Base-by-base conservation (phyloP, 92 coral and sea anemone genomes). In the Metridium senile region DNA sequence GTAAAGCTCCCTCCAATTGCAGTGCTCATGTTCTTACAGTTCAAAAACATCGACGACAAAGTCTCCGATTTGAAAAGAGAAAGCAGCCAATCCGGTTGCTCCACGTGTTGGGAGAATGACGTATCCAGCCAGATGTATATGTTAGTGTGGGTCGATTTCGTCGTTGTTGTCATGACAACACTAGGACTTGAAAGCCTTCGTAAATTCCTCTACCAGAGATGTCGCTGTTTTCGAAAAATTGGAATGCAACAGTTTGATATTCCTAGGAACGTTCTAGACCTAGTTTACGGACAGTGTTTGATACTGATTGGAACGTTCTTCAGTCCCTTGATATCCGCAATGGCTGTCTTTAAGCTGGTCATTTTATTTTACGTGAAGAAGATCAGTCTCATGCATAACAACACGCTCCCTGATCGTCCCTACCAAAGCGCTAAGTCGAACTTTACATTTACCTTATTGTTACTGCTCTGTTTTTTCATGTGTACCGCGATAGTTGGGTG, bases 221-320 rank as follows among this genome's bases (percentile, higher is more conserved):
- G 81, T 45, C 75, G 79, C 11, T 85, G 90, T 53, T 85, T 82
- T 57, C 68, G 81, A 20, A 61, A 54, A 49, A 74, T 91, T 29
- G 97, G 97, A 2, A 63, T 91, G 76, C 78, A 97, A 28, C 93
- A 93, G 83, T 95, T 95, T 74, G 99, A 95, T 64, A 88, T 91
- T 30, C 89, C 97, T 21, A 81, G 88, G 56, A 91, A 91, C 66
- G 93, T 91, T 35, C 92, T 91, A 33, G 97, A 91, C 79, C 71
- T 91, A 65, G 97, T 84, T 27, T 91, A 91, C 46, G 97, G 97
- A 0, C 97, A 91, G 73, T 91, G 93, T 53, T 49, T 91, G 84
- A 82, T 91, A 56, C 85, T 94, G 77, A 87, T 95, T 35, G 99
- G 99, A 1, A 75, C 95, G 3, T 95, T 92, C 82, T 95, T 89